phyloP scores from a whole-genome alignment of 2,113 vertebrate species.

The Triplophysa rosa region DNA sequence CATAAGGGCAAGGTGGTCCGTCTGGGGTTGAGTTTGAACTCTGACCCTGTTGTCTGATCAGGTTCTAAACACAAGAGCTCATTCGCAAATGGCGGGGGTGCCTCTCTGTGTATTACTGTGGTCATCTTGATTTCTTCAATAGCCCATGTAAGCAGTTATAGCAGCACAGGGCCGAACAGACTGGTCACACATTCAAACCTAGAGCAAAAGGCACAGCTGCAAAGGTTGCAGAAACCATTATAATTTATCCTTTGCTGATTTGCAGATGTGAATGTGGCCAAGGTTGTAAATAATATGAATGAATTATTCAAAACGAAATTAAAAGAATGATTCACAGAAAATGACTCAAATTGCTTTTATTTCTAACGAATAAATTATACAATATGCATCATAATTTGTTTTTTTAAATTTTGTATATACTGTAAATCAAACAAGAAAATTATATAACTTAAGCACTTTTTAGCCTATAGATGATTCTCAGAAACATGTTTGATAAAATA shows the following conservation, averaged over 20 bases:
- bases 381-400: too few relatives aligned
- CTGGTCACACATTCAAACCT: conserved; percentile 63
- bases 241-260: background rate
- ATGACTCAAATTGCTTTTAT: background rate
- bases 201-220: conserved; percentile 1
- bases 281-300: background rate
- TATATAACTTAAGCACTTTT: too few relatives aligned
- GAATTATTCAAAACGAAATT: background rate
- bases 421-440: too few relatives aligned
- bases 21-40: conserved; percentile 77
- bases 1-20: conserved; percentile 75
- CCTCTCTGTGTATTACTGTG: conserved; percentile 60
- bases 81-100: conserved; percentile 25
- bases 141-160: background rate
- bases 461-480: too few relatives aligned
- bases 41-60: conserved; percentile 72
- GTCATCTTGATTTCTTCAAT: conserved; percentile 75
- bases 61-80: conserved; percentile 68
- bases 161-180: background rate
- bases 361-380: background rate
- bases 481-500: too few relatives aligned
- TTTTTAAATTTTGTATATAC: too few relatives aligned
- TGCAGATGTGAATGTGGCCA: background rate
- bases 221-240: conserved; percentile 4
- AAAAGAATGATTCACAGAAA: background rate